phyloP scores from a whole-genome alignment of 2,888 invertebrate species.

The Gryllus longicercus region DNA sequence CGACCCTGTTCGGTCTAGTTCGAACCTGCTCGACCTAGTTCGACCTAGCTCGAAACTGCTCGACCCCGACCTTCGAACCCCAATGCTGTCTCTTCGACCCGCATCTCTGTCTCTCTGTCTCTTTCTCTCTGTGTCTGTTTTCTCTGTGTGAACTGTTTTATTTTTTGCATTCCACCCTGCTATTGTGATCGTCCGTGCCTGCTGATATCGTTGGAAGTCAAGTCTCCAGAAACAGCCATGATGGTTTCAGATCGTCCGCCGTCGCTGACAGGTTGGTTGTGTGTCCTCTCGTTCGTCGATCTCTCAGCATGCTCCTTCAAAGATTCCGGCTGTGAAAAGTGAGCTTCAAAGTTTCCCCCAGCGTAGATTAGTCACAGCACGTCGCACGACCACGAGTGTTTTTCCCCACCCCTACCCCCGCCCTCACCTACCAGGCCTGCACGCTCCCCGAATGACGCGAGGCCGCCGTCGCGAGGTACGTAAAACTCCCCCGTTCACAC shows the following conservation, averaged over 20 bases:
- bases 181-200: background rate
- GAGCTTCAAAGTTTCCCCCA: background rate
- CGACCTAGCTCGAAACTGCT: no score
- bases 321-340: background rate
- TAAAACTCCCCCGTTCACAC: background rate
- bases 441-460: background rate
- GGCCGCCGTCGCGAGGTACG: slow-evolving; percentile 17
- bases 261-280: slow-evolving; percentile 1
- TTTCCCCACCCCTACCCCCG: background rate
- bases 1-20: background rate
- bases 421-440: background rate
- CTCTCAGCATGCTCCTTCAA: background rate
- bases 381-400: background rate
- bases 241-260: background rate
- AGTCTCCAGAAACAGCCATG: background rate
- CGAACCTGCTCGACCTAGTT: background rate
- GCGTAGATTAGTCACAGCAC: slow-evolving; percentile 1
- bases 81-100: no score
- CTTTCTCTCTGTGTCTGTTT: background rate
- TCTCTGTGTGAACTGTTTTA: background rate
- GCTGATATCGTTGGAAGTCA: background rate
- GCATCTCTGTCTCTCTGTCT: background rate
- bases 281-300: background rate
- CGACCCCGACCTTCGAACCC: no score
- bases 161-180: background rate